Conservation (phyloP, 2,797 vertebrate genomes). For the Dryobates pubescens region DNA sequence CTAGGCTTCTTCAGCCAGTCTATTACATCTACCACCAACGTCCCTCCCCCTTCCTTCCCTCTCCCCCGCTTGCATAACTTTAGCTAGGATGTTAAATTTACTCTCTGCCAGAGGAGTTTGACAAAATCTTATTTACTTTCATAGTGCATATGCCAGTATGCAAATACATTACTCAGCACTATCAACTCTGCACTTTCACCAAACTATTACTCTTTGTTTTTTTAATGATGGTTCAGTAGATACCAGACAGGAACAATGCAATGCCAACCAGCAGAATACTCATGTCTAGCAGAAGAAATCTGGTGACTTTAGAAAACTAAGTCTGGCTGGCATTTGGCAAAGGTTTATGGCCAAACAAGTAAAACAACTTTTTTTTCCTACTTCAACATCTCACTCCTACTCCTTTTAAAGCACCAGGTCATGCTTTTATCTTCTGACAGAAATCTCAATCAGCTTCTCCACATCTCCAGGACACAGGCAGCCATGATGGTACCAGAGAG, state of each 20-base stretch:
- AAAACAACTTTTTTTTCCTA: accelerated
- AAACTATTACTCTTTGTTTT: slow-evolving; percentile 21
- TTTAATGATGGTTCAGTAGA: neutral
- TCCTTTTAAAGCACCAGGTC: neutral
- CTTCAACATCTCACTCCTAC: neutral
- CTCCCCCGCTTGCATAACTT: slow-evolving; percentile 62
- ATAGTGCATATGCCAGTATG: slow-evolving; percentile 22
- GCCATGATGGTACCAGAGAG: accelerated
- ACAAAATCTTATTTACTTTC: slow-evolving; percentile 36
- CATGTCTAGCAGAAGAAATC: neutral
- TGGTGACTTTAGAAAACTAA: neutral
- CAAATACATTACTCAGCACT: slow-evolving; percentile 43
- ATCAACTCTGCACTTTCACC: slow-evolving; percentile 17
- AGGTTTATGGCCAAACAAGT: neutral
- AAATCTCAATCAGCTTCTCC: neutral
- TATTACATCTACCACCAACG: neutral
- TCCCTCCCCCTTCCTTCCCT: neutral
- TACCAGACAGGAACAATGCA: slow-evolving; percentile 1
- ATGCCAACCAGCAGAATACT: slow-evolving; percentile 13
- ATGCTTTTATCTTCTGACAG: neutral
- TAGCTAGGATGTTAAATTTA: slow-evolving; percentile 70
- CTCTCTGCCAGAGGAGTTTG: slow-evolving; percentile 54
- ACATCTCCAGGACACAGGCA: accelerated
- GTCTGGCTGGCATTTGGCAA: neutral
- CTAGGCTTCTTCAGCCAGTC: slow-evolving; percentile 58